Conservation (phyloP, 2,113 vertebrate genomes). For the Oxygymnocypris stewartii region DNA sequence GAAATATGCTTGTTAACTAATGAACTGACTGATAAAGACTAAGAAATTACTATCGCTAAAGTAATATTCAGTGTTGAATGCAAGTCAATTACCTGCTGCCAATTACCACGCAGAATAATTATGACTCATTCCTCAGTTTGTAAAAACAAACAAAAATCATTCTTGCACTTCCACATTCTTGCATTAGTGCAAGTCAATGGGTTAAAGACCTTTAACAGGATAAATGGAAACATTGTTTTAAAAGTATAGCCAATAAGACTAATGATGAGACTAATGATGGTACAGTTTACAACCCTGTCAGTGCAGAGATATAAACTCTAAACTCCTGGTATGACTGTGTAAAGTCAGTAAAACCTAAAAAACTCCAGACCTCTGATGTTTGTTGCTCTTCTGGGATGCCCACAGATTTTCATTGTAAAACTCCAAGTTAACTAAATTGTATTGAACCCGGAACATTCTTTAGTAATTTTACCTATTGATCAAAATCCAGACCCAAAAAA, state of each 20-base stretch:
- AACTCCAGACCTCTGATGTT: not conserved
- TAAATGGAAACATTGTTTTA: not conserved
- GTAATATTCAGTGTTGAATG: not conserved
- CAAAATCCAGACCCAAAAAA: not conserved
- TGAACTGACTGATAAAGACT: not conserved
- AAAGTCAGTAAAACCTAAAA: not conserved
- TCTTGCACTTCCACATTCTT: not conserved
- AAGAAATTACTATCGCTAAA: not conserved
- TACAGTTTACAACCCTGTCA: not conserved
- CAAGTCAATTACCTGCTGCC: not conserved
- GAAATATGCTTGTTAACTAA: conserved; percentile 4
- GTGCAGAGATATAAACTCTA: no score
- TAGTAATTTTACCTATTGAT: not conserved
- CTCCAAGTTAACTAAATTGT: not conserved
- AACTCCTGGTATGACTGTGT: no score
- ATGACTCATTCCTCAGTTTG: not conserved
- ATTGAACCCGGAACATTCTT: not conserved
- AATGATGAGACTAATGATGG: not conserved
- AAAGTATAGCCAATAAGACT: not conserved
- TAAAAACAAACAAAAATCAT: not conserved
- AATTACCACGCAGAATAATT: not conserved
- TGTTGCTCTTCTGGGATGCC: not conserved
- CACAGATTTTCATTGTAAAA: not conserved
- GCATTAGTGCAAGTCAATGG: not conserved
- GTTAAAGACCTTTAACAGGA: not conserved